A percentile compares a stretch with the other conserved stretches of the same genome.
phyloP scores from a whole-genome alignment of 2,888 invertebrate genomes.

The Hirtodrosophila cameraria region DNA sequence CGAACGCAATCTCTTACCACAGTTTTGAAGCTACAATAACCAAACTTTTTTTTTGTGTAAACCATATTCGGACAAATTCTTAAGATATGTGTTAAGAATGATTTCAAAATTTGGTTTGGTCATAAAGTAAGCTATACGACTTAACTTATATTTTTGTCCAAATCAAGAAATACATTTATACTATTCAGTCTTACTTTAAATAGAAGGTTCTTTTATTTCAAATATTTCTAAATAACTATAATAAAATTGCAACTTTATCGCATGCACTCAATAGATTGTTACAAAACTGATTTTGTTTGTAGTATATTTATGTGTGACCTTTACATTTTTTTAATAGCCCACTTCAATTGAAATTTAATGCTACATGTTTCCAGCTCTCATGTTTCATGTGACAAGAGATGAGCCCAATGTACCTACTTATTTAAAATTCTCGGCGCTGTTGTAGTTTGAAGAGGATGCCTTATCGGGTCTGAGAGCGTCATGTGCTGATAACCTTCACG shows the following conservation, averaged over 20 bases:
- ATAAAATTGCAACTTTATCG: constrained; percentile 38
- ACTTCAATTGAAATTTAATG: constrained; percentile 66
- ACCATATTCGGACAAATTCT: no score
- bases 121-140: no score
- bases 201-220: no score
- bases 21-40: no score
- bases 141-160: no score
- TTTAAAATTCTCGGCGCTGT: constrained; percentile 15
- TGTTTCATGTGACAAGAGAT: constrained; percentile 34
- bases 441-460: constrained; percentile 18
- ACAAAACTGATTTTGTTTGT: constrained; percentile 5
- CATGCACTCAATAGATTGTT: constrained; percentile 5
- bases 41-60: no score
- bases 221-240: background rate
- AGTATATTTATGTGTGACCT: constrained; percentile 22
- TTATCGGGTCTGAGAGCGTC: constrained; percentile 41
- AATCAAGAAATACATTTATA: no score
- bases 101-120: no score
- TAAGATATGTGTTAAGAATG: no score
- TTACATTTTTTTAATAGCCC: constrained; percentile 28
- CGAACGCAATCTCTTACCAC: no score
- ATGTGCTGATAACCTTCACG: constrained; percentile 65
- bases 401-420: constrained; percentile 12
- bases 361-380: constrained; percentile 36
- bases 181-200: no score